Base-by-base conservation (phyloP, 2,797 vertebrate genomes). In the Characodon lateralis region DNA sequence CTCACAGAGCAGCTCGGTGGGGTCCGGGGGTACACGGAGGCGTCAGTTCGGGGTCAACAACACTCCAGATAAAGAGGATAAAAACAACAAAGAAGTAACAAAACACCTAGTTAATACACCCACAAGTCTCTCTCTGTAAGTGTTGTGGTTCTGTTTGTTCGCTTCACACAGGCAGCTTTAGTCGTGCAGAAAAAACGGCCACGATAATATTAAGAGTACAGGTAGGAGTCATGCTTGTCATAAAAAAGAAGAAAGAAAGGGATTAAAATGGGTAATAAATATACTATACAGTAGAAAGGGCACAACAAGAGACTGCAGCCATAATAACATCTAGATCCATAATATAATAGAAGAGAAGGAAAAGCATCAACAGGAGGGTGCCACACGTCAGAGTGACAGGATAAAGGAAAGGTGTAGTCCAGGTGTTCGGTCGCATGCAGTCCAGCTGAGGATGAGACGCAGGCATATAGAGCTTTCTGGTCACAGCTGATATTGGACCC, bases 251-350 rank as follows among this genome's bases (percentile, higher is more conserved):
- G 48, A 78, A 84, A 88, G 79, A 65, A 87, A 72, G 79, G 76
- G 82, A 81, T 88, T 79, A 48, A 86, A 81, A 89, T 59, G 74
- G 79, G 82, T 84, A 80, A 88, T 90, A 91, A 91, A 91, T 89
- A 90, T 89, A 91, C 90, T 93, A 91, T 93, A 95, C 94, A 94
- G 78, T 71, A 72, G 80, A 84, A 89, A 89, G 85, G 91, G 86
- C 89, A 93, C 92, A 91, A 89, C 78, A 41, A 91, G 43, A 90
- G 80, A 89, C 85, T 41, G 87, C 83, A 89, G 85, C 83, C 85
- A 87, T 80, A 61, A 68, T 81, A 85, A 90, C 79, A 88, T 73
- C 70, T 87, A 68, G 85, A 85, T 39, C 78, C 69, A 86, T 82
- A 77, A 85, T 50, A 71, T 43, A 77, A 80, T 84, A 82, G 46